Base-by-base conservation (phyloP, 30 jellyfish, hydroid and myxozoan genomes). In the Turritopsis dohrnii region DNA sequence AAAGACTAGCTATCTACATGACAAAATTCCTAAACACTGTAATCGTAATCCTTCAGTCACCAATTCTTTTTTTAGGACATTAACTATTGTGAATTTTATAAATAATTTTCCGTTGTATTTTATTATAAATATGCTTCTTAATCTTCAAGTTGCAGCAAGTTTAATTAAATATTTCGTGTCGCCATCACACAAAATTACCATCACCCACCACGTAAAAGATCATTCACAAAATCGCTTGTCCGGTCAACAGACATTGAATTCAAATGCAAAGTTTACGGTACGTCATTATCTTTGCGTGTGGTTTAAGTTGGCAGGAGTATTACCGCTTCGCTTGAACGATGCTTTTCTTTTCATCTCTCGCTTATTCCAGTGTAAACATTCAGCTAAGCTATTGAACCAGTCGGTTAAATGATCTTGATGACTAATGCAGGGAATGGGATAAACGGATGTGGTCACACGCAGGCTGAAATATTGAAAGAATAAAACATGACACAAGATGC, bases 381-480 rank as follows among this genome's bases (percentile, higher is more conserved):
- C 94, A 13, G 96, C 96, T 19, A 93, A 86, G 53, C 98, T 84
- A 52, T 88, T 87, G 71, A 93, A 93, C 98, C 98, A 93, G 75
- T 93, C 98, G 18, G 81, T 74, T 1, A 93, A 85, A 79, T 93
- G 96, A 72, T 89, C 96, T 41, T 76, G 84, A 53, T 85, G 96
- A 41, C 96, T 84, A 27, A 93, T 84, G 65, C 98, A 93, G 19
- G 98, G 96, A 22, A 93, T 53, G n/a, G 98, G 98, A 81, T 74
- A 88, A 18, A 93, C 90, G 18, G 98, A 93, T 30, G 98, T 93
- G 54, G 98, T 93, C 13, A 93, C 83, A 29, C 98, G 98, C 66
- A 93, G 72, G 71, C 98, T 93, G 22, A 77, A 83, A 76, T 23
- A 85, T 41, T 13, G 13, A 41, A 41, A 41, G 9, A 41, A 41